A percentile compares a stretch with the other conserved stretches of the same genome.
These are phyloP conservation scores for Drosophila longiperda DNA, from an alignment of 2,888 invertebrate genomes.

Conservation along the genomic window DNA sequence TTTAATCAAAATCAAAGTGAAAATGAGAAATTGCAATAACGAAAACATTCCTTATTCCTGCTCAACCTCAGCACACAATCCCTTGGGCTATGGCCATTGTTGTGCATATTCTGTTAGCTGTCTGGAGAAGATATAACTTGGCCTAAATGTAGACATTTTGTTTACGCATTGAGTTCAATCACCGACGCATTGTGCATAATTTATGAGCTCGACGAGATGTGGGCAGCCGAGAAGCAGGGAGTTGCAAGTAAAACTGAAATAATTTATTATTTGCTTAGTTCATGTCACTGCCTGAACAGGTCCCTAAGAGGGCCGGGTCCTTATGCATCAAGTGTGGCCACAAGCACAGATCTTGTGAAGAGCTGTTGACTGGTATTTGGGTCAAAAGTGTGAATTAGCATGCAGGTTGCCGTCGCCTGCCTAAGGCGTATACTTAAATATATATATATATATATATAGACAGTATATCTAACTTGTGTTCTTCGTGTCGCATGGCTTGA, in stretches of 20 bases:
- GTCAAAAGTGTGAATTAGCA: constrained; percentile 74
- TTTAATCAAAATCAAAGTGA: constrained; percentile 5
- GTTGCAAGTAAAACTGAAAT: constrained; percentile 20
- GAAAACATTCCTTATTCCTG: background rate
- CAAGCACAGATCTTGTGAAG: constrained; percentile 10
- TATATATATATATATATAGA: background rate
- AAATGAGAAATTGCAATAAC: constrained; percentile 11
- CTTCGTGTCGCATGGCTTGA: constrained; percentile 37
- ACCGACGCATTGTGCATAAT: constrained; percentile 67
- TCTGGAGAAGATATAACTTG: constrained; percentile 21
- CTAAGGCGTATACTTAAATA: constrained; percentile 25
- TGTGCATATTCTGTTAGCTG: constrained; percentile 9
- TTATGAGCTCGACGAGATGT: constrained; percentile 48
- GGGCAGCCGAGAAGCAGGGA: background rate
- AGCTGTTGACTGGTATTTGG: constrained; percentile 56
- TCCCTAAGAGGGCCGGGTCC: constrained; percentile 29
- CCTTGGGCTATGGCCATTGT: constrained; percentile 15
- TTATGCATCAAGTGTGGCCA: constrained; percentile 30
- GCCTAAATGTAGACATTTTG: constrained; percentile 57
- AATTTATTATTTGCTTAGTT: constrained; percentile 54
- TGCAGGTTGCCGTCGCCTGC: constrained; percentile 40
- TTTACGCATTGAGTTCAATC: constrained; percentile 70
- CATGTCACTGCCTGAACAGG: constrained; percentile 42
- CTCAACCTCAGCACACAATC: background rate
- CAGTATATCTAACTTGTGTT: constrained; percentile 3